Base-by-base conservation (phyloP, 2,113 vertebrate species). In the Thamnaconus septentrionalis region DNA sequence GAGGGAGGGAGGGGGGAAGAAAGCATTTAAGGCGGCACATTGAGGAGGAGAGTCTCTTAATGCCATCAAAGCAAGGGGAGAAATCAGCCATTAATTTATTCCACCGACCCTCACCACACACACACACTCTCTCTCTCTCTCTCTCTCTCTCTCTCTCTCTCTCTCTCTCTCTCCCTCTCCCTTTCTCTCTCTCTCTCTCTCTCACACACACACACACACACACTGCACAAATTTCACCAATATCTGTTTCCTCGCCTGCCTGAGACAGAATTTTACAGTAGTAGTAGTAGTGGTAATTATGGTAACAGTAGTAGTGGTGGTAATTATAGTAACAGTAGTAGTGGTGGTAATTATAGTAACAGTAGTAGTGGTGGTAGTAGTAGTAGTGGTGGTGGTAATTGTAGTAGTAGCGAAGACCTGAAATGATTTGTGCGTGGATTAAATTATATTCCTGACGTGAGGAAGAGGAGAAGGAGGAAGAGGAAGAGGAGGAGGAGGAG, bases 1-100 rank as follows among this genome's bases (percentile, higher is more conserved):
- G n/a, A n/a, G 88, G 88, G 89, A 90, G 93, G n/a, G 87, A 86
- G 90, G 80, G 78, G 86, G 86, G n/a, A n/a, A n/a, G 88, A 88
- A 90, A 90, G 93, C 89, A 86, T 96, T 98, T 94, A 97, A 91
- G 89, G 76, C 89, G 82, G 84, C 90, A 94, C 94, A 90, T 91
- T 94, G 92, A 97, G 93, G 94, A 96, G 94, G 94, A 92, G 92
- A 95, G 94, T 94, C 93, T 92, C 93, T 94, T 99, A 99, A 99
- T 98, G 94, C 96, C 96, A 95, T 98, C 96, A 98, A 98, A 98
- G 97, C 94, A 91, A 86, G 84, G 63, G 86, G 88, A 92, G 92
- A 95, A 96, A 96, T 96, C 93, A 93, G 91, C 91, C 94, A 96
- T 97, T 98, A 95, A 98, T 97, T 95, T 97, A 98, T 97, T 95